These are phyloP conservation scores for Pheosia gnoma DNA, from an alignment of 2,888 invertebrate species.

Conservation along the genomic window DNA sequence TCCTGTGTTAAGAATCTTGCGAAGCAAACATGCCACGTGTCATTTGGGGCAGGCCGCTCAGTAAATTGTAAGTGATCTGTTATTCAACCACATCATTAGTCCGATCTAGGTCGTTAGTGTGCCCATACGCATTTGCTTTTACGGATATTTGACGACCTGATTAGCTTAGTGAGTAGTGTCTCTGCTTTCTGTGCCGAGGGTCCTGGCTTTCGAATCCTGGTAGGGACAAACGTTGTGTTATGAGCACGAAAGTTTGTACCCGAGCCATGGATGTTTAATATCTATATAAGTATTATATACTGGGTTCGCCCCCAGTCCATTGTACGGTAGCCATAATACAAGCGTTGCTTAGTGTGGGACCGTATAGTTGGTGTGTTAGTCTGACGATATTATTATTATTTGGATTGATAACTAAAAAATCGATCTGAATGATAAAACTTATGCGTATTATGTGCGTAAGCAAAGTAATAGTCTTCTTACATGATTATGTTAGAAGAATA, in stretches of 20 bases:
- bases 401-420: conserved; percentile 36
- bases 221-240: too few relatives aligned
- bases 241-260: too few relatives aligned
- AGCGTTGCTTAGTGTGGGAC: too few relatives aligned
- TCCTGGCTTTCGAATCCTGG: too few relatives aligned
- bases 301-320: too few relatives aligned
- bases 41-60: conserved; percentile 45
- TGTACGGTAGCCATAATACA: too few relatives aligned
- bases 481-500: background rate
- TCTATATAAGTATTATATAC: too few relatives aligned
- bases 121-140: conserved; percentile 21
- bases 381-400: background rate
- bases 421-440: conserved; percentile 39
- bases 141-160: conserved; percentile 19
- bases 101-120: conserved; percentile 32
- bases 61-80: conserved; percentile 51
- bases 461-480: background rate
- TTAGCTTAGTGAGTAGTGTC: too few relatives aligned
- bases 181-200: too few relatives aligned
- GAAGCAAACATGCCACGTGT: conserved; percentile 46
- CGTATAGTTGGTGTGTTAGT: too few relatives aligned
- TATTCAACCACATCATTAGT: conserved; percentile 27
- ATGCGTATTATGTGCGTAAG: conserved; percentile 22
- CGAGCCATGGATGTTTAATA: too few relatives aligned
- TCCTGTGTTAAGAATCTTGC: conserved; percentile 20